Base-by-base conservation (phyloP, 1,140 invertebrate genomes). In the Chlorops oryzae region DNA sequence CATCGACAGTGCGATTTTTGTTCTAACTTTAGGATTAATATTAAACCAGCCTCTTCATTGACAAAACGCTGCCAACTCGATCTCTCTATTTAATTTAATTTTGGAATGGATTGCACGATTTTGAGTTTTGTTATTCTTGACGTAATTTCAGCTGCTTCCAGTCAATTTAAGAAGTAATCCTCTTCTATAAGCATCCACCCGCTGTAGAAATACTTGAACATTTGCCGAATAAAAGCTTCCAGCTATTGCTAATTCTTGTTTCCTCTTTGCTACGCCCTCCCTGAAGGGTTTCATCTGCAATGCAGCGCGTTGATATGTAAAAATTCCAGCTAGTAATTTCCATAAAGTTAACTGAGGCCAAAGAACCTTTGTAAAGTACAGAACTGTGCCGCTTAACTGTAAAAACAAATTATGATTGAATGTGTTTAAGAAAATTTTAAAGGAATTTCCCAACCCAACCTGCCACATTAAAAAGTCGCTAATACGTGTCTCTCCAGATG, bases 401-500 rank as follows among this genome's bases (percentile, higher is more conserved):
- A 80, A 80, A 15, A 25, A 41, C 43, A 32, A 41, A 32, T 25
- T 12, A 46, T 34, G 25, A 5, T 25, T 34, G 18, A 43, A 0
- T n/a, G 18, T 43, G 20, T 59, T 5, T 24, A 42, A 22, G 41
- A 39, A 2, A 24, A n/a, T 27, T 37, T 13, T 17, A 23, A 39
- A 15, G 9, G 18, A 24, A 27, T 12, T 5, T 21, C 2, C 10
- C 7, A 17, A 28, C 12, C 41, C 23, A 42, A 90, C 90, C 83
- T 99, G 96, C 93, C 93, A 98, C 47, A 98, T 74, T 52, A 99
- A 78, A 71, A 98, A 99, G 75, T 99, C 96, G 65, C 93, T 97
- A 1, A 99, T 77, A 57, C 96, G 77, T 3, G 88, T 82, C 80
- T 99, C 96, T 18, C 96, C 96, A 1, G 96, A 98, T 13, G 96